Evolutionary conservation across 2,888 invertebrate genomes (phyloP).

Genomic region (Meganola albula): DNA sequence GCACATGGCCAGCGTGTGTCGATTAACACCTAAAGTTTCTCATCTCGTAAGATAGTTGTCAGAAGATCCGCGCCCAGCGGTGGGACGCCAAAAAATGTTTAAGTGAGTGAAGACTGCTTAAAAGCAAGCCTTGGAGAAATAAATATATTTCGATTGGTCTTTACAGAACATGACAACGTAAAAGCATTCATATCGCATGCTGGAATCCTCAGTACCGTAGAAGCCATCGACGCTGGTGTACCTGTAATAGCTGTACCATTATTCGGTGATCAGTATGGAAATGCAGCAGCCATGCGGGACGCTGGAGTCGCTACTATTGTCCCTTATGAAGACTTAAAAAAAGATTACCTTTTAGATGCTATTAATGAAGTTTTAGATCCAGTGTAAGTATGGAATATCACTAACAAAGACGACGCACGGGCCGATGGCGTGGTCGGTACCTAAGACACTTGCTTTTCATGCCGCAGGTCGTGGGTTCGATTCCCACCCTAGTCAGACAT

Average conservation of each 20-base stretch:
- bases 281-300: slow-evolving; percentile 79
- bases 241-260: slow-evolving; percentile 82
- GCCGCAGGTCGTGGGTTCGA: too few species aligned
- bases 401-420: too few species aligned
- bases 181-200: slow-evolving; percentile 82
- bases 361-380: slow-evolving; percentile 76
- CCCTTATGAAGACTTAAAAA: slow-evolving; percentile 75
- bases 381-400: slow-evolving; percentile 65
- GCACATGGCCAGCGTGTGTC: too few species aligned
- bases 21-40: too few species aligned
- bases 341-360: slow-evolving; percentile 71
- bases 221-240: slow-evolving; percentile 81
- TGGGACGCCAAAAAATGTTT: too few species aligned
- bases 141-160: background rate
- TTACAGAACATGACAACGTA: slow-evolving; percentile 82
- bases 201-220: slow-evolving; percentile 82
- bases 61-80: too few species aligned
- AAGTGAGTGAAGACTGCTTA: too few species aligned
- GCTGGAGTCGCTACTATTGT: slow-evolving; percentile 79
- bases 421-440: too few species aligned
- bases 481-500: too few species aligned
- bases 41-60: too few species aligned
- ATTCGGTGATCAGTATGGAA: slow-evolving; percentile 83
- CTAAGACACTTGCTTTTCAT: too few species aligned
- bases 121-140: background rate